Evolutionary conservation across 2,113 vertebrate genomes (phyloP).

Genomic region (Quiscalus mexicanus): DNA sequence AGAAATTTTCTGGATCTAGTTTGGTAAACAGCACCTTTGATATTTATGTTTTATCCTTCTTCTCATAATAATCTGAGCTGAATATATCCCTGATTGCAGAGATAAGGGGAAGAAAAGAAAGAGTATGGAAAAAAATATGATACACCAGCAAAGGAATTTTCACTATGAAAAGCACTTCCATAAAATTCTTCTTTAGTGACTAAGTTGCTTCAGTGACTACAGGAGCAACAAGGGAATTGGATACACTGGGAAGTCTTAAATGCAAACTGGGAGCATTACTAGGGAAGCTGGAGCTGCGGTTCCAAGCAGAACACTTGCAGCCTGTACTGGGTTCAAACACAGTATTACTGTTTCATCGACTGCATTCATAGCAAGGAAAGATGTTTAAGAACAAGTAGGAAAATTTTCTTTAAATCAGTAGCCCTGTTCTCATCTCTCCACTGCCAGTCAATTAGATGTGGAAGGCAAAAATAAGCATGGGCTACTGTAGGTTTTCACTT

Average conservation of each 20-base stretch:
- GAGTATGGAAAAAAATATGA: neutral
- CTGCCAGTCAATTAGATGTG: neutral
- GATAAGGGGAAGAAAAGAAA: neutral
- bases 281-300: neutral
- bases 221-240: neutral
- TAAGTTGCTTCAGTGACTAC: neutral
- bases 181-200: neutral
- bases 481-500: neutral
- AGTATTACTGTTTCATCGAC: neutral
- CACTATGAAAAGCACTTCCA: neutral
- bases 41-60: neutral
- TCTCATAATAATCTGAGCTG: neutral
- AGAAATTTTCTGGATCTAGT: slow-evolving; percentile 10
- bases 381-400: neutral
- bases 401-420: neutral
- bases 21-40: neutral
- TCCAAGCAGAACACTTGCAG: neutral
- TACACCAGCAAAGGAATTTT: neutral
- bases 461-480: neutral
- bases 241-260: neutral
- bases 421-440: neutral
- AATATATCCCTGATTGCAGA: neutral
- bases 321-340: neutral
- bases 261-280: neutral
- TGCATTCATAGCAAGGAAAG: neutral